These are phyloP conservation scores for Drosophila chauvacae DNA, from an alignment of 1,140 invertebrate species.

Conservation along the genomic window DNA sequence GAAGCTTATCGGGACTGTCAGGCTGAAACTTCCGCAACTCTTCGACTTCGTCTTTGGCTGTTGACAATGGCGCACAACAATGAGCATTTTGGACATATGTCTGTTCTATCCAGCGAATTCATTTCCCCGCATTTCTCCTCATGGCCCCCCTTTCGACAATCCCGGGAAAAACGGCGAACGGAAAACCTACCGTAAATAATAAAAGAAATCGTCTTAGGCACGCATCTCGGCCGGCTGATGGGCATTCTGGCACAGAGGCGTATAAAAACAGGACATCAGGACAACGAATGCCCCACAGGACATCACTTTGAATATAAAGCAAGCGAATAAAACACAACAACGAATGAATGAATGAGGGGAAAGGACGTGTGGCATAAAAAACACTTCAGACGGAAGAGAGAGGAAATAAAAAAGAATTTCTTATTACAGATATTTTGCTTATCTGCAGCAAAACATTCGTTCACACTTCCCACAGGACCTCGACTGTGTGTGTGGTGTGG, in stretches of 20 bases:
- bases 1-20: conserved; percentile 60
- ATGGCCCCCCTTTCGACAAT: conserved; percentile 7
- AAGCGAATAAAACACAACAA: conserved; percentile 76
- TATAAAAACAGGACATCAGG: conserved; percentile 38
- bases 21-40: conserved; percentile 62
- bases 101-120: conserved; percentile 55
- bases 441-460: conserved; percentile 82
- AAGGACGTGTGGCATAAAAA: conserved; percentile 78
- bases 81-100: conserved; percentile 74
- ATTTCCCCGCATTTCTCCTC: conserved; percentile 21
- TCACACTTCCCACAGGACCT: conserved; percentile 66
- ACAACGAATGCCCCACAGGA: conserved; percentile 61
- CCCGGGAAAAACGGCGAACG: neutral
- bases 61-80: conserved; percentile 69
- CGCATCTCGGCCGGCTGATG: conserved; percentile 73
- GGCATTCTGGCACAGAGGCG: conserved; percentile 49
- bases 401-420: conserved; percentile 80
- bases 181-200: conserved; percentile 72
- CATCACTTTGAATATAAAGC: conserved; percentile 82
- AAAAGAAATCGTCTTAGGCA: conserved; percentile 82
- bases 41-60: conserved; percentile 48
- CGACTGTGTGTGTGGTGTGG: neutral
- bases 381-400: conserved; percentile 51
- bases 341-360: conserved; percentile 27
- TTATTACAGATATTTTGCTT: conserved; percentile 82